A percentile compares a stretch with the other conserved stretches of the same genome.
These are phyloP conservation scores for Caenorhabditis inopinata DNA, from an alignment of 1,140 invertebrate species.

Conservation along the genomic window DNA sequence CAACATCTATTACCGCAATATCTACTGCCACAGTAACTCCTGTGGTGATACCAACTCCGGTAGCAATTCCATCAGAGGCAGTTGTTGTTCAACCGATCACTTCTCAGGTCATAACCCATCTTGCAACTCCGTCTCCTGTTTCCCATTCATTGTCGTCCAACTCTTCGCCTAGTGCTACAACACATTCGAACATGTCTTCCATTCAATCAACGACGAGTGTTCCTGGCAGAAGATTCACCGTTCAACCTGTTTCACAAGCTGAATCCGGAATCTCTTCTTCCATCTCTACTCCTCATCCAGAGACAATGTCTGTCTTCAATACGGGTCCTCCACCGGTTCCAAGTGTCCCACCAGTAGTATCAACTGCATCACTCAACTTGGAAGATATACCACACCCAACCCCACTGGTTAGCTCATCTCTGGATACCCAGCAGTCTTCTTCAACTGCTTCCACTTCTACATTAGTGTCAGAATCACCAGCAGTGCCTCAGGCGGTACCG, in stretches of 20 bases:
- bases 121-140: background rate
- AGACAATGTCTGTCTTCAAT: background rate
- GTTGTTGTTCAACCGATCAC: background rate
- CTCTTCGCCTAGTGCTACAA: conserved; percentile 27
- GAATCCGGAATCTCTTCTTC: conserved; percentile 30
- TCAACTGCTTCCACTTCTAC: background rate
- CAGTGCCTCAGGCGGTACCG: background rate
- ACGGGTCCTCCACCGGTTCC: conserved; percentile 39
- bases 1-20: background rate
- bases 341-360: conserved; percentile 32
- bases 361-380: background rate
- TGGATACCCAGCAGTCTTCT: background rate
- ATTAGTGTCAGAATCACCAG: background rate
- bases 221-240: conserved; percentile 31
- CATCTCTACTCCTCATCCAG: conserved; percentile 13
- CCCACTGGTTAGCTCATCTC: background rate
- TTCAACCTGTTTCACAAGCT: background rate
- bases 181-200: conserved; percentile 34
- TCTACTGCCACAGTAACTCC: conserved; percentile 6
- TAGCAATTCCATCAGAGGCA: background rate
- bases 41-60: background rate
- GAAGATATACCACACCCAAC: background rate
- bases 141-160: conserved; percentile 8
- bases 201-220: conserved; percentile 13
- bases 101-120: background rate